Conservation (phyloP, 2,888 invertebrate genomes). For the Zele albiditarsus region DNA sequence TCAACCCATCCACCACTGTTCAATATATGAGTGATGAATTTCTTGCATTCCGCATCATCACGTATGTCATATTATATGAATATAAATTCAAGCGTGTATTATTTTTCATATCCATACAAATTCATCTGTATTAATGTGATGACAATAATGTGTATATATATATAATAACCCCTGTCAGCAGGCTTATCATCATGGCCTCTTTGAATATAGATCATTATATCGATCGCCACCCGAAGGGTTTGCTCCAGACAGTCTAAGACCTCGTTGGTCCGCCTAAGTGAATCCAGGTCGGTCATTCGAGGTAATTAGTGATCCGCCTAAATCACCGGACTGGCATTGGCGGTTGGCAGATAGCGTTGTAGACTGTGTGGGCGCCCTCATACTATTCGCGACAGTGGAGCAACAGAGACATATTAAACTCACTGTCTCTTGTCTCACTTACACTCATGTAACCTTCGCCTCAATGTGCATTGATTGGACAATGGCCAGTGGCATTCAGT, state of each 20-base stretch:
- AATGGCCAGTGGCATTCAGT: slow-evolving; percentile 58
- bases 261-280: slow-evolving; percentile 56
- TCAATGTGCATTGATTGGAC: slow-evolving; percentile 70
- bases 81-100: not conserved
- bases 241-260: slow-evolving; percentile 32
- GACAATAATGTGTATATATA: not conserved
- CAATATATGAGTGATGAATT: not conserved
- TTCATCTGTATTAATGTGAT: slow-evolving; percentile 22
- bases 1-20: not conserved
- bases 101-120: not conserved
- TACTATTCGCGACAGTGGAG: slow-evolving; percentile 50
- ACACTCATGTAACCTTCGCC: slow-evolving; percentile 50
- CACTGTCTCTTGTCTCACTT: slow-evolving; percentile 1
- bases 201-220: slow-evolving; percentile 38
- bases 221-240: slow-evolving; percentile 21
- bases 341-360: slow-evolving; percentile 61
- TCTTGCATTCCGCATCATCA: not conserved
- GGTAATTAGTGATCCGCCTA: slow-evolving; percentile 68
- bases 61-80: not conserved
- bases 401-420: slow-evolving; percentile 34
- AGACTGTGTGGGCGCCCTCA: slow-evolving; percentile 63
- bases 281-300: slow-evolving; percentile 61
- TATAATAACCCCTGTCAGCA: not conserved
- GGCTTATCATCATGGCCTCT: not conserved
- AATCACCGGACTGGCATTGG: slow-evolving; percentile 64